phyloP scores from a whole-genome alignment of 2,113 vertebrate species.

The Hydrolagus affinis region DNA sequence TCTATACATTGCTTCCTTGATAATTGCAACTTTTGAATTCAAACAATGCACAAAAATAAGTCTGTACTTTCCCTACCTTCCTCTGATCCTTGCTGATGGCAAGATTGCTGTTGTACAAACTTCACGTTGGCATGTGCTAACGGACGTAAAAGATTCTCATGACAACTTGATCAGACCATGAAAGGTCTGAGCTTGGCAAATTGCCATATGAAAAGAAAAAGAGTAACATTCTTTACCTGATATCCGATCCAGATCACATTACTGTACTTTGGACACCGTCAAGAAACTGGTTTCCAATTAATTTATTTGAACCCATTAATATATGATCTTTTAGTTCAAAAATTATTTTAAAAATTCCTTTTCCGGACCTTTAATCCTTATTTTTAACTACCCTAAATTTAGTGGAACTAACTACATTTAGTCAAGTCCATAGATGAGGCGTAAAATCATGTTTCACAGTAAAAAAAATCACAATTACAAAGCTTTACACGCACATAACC shows the following conservation, averaged over 20 bases:
- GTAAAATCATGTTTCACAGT: too few species aligned
- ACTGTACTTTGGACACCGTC: background rate
- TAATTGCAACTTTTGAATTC: background rate
- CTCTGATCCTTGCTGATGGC: background rate
- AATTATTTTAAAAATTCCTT: constrained; percentile 1
- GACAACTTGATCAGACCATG: background rate
- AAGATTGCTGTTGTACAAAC: background rate
- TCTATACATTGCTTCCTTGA: background rate
- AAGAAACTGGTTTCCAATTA: background rate
- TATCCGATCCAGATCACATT: background rate
- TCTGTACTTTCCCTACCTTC: background rate
- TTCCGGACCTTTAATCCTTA: background rate
- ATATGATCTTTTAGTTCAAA: background rate
- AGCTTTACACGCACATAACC: too few species aligned
- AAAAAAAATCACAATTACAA: too few species aligned
- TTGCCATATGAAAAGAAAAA: background rate
- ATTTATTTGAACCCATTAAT: background rate
- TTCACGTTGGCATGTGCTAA: background rate
- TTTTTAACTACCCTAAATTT: background rate
- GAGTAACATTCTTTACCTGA: background rate
- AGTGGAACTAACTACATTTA: too few species aligned
- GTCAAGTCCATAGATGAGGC: too few species aligned
- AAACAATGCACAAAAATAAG: background rate
- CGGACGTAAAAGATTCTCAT: background rate
- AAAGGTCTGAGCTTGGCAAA: constrained; percentile 1